Evolutionary conservation across 92 coral and sea anemone species (phyloP), one percentile per base, ranked within the genome.

Genomic region (Zoanthus sansibaricus): DNA sequence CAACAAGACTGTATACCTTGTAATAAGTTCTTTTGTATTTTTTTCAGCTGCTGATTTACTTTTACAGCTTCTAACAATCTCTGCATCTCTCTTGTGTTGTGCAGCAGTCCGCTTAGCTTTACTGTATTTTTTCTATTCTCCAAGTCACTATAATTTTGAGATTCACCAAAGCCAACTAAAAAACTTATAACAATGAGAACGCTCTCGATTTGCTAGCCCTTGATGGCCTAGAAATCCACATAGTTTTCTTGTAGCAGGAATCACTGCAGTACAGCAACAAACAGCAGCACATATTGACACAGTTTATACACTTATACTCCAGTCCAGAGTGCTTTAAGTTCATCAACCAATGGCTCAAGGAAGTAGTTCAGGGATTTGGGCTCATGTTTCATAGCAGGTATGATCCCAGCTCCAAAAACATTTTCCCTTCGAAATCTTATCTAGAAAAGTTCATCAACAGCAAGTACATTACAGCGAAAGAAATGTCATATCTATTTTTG

Each of bases 211-310:
- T 33, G 86, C n/a, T n/a, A n/a, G n/a, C n/a, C n/a, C 93, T 14
- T 78, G 71, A 61, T 90, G 95, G 4, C 95, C 88, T 6, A 90
- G 76, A 61, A 92, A 86, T 18, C 93, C 93, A 77, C 93, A 92
- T 33, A 92, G 89, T 83, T 92, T 92, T 48, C 91, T 58, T 33
- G 93, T 87, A 10, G 95, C 93, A 14, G 95, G 91, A n/a, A 90
- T 89, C 55, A 87, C 95, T 71, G 91, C 67, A 7, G 93, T 79
- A 75, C 87, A 86, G 67, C 89, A 92, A 17, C 90, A 37, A 5
- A 92, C 72, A 4, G 89, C 91, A 33, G 91, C 95, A 62, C 88
- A 49, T 25, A 89, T 37, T 59, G 76, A 82, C 46, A 59, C 62
- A 75, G 72, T 86, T 10, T 59, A 7, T 82, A 46, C 12, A 92